phyloP scores from a whole-genome alignment of 1,140 invertebrate genomes.

The Bombus picipes region DNA sequence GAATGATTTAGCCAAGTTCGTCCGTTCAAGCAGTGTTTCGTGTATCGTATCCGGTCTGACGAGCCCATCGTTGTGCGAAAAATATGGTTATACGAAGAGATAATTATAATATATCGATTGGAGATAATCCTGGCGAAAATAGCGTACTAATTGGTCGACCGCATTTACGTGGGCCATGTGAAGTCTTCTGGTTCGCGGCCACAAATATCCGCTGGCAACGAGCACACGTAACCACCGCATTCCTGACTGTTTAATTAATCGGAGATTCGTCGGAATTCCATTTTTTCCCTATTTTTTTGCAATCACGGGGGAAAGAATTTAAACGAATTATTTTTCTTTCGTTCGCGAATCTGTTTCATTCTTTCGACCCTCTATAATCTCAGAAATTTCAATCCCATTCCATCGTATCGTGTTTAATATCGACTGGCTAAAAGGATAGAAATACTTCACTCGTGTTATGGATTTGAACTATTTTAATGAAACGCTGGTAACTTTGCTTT shows the following conservation, averaged over 20 bases:
- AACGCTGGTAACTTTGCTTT: too few species aligned
- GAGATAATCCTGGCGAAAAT: constrained; percentile 50
- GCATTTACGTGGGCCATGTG: constrained; percentile 45
- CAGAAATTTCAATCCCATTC: neutral
- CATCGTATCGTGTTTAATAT: neutral
- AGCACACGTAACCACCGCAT: constrained; percentile 42
- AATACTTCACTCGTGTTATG: too few species aligned
- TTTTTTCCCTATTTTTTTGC: neutral
- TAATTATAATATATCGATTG: constrained; percentile 51
- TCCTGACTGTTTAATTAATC: constrained; percentile 58
- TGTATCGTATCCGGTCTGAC: neutral
- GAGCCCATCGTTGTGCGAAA: neutral
- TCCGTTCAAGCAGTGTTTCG: neutral
- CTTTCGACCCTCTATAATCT: neutral
- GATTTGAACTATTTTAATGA: too few species aligned
- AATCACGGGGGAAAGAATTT: neutral
- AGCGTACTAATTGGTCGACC: constrained; percentile 59
- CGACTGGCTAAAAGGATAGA: neutral
- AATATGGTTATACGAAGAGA: constrained; percentile 37
- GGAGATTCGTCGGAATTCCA: constrained; percentile 15
- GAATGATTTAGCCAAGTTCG: neutral
- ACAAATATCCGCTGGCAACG: constrained; percentile 46
- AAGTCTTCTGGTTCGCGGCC: constrained; percentile 42
- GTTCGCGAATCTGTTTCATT: neutral
- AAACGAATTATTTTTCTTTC: neutral